Evolutionary conservation across 2,113 vertebrate species (phyloP), one percentile per base, ranked within the genome.

Genomic region (Bombycilla garrulus): DNA sequence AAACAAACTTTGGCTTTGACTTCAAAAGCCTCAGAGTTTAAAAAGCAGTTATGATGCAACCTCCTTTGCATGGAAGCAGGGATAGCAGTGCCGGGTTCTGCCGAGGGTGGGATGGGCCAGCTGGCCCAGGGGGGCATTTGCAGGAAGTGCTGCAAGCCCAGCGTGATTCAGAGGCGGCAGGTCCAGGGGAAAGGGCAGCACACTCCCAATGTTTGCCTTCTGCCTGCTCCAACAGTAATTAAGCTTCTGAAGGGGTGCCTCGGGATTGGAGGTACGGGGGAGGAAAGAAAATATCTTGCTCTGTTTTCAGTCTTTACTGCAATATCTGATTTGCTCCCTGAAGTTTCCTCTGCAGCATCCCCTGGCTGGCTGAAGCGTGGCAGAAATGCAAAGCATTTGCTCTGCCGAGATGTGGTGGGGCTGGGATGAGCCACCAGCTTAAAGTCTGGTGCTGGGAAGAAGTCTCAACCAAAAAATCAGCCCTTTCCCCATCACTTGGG

Each of bases 21-120:
- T 96, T 97, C 95, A 97, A 96, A 96, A 92, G 90, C 72, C 56
- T 53, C 6, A 0, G 29, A 74, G 79, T 82, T 92, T 92, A 90
- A 96, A 92, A 95, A 95, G 92, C 79, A 90, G 90, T 93, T 93
- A 92, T 93, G 94, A 95, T 90, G 93, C 90, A 95, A 97, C 33
- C 65, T 67, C 86, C 72, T 91, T 85, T 92, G 93, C 85, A 35
- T n/a, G 25, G 0, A 3, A 78, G 90, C 3, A 3, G 45, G 56
- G 81, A 86, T 33, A 57, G 77, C 29, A 74, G 25, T 4, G 62
- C 48, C 0, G 5, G 93, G 25, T 88, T 16, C 90, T 93, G 79
- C 76, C 45, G 44, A 86, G 69, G 74, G 79, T 0, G 7, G 81
- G 82, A 86, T 36, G 64, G 58, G 81, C 53, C 0, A 2, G 17